These are phyloP conservation scores for Lycia hirtaria DNA, from an alignment of 2,888 invertebrate genomes.

Conservation along the genomic window DNA sequence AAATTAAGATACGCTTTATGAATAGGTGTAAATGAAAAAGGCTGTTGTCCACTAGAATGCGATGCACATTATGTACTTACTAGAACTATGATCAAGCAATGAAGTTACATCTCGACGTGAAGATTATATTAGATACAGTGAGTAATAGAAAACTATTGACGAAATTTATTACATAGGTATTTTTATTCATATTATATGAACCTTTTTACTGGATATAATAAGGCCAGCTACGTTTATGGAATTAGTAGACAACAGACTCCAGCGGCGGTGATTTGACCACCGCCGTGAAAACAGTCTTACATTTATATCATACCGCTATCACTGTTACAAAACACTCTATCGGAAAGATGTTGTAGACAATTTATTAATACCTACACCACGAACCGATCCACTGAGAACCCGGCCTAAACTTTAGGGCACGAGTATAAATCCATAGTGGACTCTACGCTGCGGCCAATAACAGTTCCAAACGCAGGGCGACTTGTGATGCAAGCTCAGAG, in stretches of 20 bases:
- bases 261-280: conserved; percentile 79
- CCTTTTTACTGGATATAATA: conserved; percentile 34
- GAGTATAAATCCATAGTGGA: no score
- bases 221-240: conserved; percentile 34
- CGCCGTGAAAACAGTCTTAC: conserved; percentile 71
- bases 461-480: no score
- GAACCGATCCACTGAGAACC: no score
- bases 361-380: no score
- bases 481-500: no score
- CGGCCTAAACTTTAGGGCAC: no score
- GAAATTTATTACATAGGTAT: conserved; percentile 31
- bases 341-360: conserved; percentile 24
- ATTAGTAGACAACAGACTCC: conserved; percentile 78
- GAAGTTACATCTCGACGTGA: conserved; percentile 39
- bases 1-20: conserved; percentile 68
- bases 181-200: conserved; percentile 36
- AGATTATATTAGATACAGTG: conserved; percentile 39
- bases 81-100: conserved; percentile 42
- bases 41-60: conserved; percentile 72
- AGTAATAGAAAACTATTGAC: conserved; percentile 42
- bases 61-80: conserved; percentile 40
- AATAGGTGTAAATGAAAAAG: conserved; percentile 60
- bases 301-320: conserved; percentile 33
- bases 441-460: no score
- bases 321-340: conserved; percentile 26